Percentiles rank a stretch among this genome's conserved stretches.
phyloP scores from a whole-genome alignment of 1,140 invertebrate genomes.

The Diplogasteroides magnus region DNA sequence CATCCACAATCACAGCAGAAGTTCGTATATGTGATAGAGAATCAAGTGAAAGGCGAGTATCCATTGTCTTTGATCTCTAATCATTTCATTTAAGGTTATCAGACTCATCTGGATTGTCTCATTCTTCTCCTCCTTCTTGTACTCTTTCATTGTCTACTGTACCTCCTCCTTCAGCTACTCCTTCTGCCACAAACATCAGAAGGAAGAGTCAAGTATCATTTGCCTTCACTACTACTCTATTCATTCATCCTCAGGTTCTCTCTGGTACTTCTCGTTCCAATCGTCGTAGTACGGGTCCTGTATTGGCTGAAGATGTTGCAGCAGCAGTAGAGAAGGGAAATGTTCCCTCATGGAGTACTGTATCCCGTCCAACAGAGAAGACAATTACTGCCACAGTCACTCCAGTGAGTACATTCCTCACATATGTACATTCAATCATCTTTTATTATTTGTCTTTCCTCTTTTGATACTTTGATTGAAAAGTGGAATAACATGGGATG shows the following conservation, averaged over 20 bases:
- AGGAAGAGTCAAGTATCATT: slow-evolving; percentile 3
- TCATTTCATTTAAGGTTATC: too few relatives aligned
- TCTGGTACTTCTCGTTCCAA: slow-evolving; percentile 22
- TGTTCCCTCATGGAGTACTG: neutral
- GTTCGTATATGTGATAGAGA: too few relatives aligned
- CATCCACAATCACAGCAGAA: too few relatives aligned
- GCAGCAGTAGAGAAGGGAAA: neutral
- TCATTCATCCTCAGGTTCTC: neutral
- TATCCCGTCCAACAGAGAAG: too few relatives aligned
- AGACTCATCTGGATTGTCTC: too few relatives aligned
- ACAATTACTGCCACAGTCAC: neutral
- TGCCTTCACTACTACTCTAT: slow-evolving; percentile 8
- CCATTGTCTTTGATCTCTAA: too few relatives aligned
- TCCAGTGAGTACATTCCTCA: neutral
- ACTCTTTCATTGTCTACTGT: slow-evolving; percentile 8
- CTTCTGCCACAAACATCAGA: slow-evolving; percentile 14
- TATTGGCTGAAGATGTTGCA: slow-evolving; percentile 18
- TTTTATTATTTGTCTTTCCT: neutral
- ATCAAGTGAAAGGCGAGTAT: too few relatives aligned
- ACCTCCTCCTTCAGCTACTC: slow-evolving; percentile 5
- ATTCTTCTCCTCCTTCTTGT: too few relatives aligned
- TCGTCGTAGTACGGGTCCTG: slow-evolving; percentile 26
- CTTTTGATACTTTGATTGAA: too few relatives aligned
- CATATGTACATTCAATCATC: too few relatives aligned
- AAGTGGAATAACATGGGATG: too few relatives aligned